These are phyloP conservation scores for Acrocera orbiculus DNA, from an alignment of 2,888 invertebrate genomes.

Conservation along the genomic window DNA sequence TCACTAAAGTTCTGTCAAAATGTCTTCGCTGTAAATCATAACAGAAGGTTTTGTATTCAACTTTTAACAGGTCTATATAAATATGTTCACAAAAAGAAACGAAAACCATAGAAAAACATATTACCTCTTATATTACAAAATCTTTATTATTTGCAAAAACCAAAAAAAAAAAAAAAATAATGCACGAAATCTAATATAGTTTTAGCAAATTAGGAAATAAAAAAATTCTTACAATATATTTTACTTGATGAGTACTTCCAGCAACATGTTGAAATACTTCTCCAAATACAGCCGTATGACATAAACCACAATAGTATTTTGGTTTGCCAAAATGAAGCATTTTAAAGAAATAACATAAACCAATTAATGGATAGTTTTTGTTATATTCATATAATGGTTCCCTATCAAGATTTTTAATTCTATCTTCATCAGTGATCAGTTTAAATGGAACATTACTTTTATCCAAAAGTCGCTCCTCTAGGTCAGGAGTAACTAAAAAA, in stretches of 20 bases:
- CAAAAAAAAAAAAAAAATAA: too few species aligned
- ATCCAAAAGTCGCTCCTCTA: conserved; percentile 6
- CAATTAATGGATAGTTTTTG: conserved; percentile 4
- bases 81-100: too few species aligned
- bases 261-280: conserved; percentile 6
- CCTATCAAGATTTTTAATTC: not conserved
- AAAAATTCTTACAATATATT: conserved; percentile 6
- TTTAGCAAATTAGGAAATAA: too few species aligned
- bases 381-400: conserved; percentile 8
- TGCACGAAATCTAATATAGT: too few species aligned
- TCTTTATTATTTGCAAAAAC: too few species aligned
- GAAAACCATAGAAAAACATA: too few species aligned
- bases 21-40: conserved; percentile 8
- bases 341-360: conserved; percentile 6
- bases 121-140: too few species aligned
- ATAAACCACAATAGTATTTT: conserved; percentile 5
- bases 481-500: conserved; percentile 7
- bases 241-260: conserved; percentile 4
- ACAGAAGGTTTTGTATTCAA: not conserved
- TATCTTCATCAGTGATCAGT: not conserved
- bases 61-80: too few species aligned
- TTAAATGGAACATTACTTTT: conserved; percentile 3
- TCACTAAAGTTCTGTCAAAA: conserved; percentile 9
- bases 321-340: conserved; percentile 1
- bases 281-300: conserved; percentile 1